Evolutionary conservation across 2,888 invertebrate genomes (phyloP).

Genomic region (Andrena bucephala): DNA sequence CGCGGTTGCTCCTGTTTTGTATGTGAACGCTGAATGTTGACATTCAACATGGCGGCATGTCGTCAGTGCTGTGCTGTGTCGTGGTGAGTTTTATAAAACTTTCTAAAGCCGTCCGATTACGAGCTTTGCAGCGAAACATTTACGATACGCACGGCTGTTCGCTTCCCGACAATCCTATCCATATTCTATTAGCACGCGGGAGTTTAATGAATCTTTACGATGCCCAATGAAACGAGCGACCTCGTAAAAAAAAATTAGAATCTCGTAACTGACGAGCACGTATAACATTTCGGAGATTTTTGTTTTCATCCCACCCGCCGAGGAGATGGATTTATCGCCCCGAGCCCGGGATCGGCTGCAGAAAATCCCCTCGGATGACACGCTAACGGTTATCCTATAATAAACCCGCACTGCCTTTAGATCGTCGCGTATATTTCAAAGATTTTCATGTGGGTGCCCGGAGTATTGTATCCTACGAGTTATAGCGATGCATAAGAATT

Average conservation of each 20-base stretch:
- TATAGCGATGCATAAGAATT: conserved; percentile 36
- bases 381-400: conserved; percentile 8
- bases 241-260: conserved; percentile 77
- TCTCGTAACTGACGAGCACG: conserved; percentile 74
- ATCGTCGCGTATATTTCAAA: conserved; percentile 54
- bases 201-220: conserved; percentile 8
- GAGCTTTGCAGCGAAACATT: conserved; percentile 66
- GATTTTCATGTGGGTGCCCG: conserved; percentile 59
- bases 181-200: conserved; percentile 20
- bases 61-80: conserved; percentile 98
- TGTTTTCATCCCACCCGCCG: conserved; percentile 17
- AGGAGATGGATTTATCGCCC: background rate
- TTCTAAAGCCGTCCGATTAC: conserved; percentile 62
- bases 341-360: background rate
- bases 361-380: conserved; percentile 11
- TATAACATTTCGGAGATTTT: conserved; percentile 54
- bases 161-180: conserved; percentile 10
- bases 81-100: conserved; percentile 91
- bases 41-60: conserved; percentile 98
- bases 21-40: conserved; percentile 87
- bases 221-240: conserved; percentile 61
- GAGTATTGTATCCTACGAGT: conserved; percentile 38
- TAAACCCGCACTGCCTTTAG: conserved; percentile 10
- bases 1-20: conserved; percentile 68
- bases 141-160: conserved; percentile 8